phyloP scores from a whole-genome alignment of 2,113 vertebrate species.

The Aplodontia rufa region DNA sequence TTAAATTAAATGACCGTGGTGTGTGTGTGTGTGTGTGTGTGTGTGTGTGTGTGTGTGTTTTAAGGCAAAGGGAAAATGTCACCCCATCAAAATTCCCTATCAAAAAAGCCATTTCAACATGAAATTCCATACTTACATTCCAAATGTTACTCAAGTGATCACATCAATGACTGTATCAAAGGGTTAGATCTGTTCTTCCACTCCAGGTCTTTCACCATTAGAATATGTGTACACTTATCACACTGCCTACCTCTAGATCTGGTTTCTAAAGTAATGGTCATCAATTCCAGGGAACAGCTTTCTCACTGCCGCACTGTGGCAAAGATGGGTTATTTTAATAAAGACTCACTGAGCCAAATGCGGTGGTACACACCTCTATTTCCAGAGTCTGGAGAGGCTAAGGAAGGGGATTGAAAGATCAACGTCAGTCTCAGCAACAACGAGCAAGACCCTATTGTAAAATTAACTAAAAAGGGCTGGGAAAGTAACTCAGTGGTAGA shows the following conservation, averaged over 20 bases:
- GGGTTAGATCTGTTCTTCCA: neutral
- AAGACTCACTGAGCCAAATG: too few species aligned
- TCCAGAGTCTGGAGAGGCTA: neutral
- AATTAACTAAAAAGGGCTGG: neutral
- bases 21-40: too few species aligned
- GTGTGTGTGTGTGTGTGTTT: neutral
- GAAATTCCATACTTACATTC: neutral
- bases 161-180: neutral
- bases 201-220: neutral
- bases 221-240: neutral
- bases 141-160: neutral
- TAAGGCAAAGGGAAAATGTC: neutral
- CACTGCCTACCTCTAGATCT: rapidly evolving
- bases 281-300: neutral
- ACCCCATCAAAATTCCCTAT: neutral
- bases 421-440: neutral
- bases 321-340: neutral
- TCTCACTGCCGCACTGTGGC: neutral
- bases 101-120: neutral
- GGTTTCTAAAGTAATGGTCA: neutral
- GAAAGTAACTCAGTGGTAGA: neutral
- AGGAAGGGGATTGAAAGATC: neutral
- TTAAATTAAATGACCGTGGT: neutral
- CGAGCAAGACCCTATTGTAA: neutral
- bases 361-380: too few species aligned